Conservation (phyloP, 1,140 invertebrate species). For the Drosophila trapezifrons region DNA sequence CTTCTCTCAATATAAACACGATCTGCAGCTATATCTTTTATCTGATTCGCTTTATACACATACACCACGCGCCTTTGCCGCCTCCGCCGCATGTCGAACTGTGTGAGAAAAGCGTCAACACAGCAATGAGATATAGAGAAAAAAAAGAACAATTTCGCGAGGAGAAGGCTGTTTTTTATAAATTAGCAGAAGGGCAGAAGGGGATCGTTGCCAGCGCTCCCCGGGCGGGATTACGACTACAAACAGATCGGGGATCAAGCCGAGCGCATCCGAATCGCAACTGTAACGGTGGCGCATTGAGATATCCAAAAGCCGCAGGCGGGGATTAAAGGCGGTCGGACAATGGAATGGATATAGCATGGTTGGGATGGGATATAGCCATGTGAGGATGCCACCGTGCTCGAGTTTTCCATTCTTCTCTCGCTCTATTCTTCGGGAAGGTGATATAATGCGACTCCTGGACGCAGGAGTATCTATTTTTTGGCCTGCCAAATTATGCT, state of each 20-base stretch:
- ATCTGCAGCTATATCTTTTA: constrained; percentile 64
- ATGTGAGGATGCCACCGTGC: constrained; percentile 69
- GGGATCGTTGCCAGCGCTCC: constrained; percentile 1
- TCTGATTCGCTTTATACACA: constrained; percentile 59
- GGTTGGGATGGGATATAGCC: constrained; percentile 13
- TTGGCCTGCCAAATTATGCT: constrained; percentile 59
- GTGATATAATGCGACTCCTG: constrained; percentile 60
- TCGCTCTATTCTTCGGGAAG: constrained; percentile 45
- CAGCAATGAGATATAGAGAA: constrained; percentile 39
- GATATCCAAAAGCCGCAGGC: constrained; percentile 69
- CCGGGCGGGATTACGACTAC: constrained; percentile 36
- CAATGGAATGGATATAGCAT: constrained; percentile 44
- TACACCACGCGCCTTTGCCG: constrained; percentile 59
- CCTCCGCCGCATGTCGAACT: constrained; percentile 19
- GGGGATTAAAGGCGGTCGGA: constrained; percentile 60
- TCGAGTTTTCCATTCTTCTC: constrained; percentile 59
- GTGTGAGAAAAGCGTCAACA: constrained; percentile 76
- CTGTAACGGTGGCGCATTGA: constrained; percentile 72
- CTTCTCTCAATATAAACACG: constrained; percentile 69
- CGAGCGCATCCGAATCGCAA: constrained; percentile 60
- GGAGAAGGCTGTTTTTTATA: constrained; percentile 71
- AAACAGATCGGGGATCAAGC: constrained; percentile 62
- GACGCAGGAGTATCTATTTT: constrained; percentile 31
- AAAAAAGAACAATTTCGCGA: constrained; percentile 28
- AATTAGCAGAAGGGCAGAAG: constrained; percentile 52